phyloP scores from a whole-genome alignment of 2,113 vertebrate genomes.

The Vanacampus margaritifer region DNA sequence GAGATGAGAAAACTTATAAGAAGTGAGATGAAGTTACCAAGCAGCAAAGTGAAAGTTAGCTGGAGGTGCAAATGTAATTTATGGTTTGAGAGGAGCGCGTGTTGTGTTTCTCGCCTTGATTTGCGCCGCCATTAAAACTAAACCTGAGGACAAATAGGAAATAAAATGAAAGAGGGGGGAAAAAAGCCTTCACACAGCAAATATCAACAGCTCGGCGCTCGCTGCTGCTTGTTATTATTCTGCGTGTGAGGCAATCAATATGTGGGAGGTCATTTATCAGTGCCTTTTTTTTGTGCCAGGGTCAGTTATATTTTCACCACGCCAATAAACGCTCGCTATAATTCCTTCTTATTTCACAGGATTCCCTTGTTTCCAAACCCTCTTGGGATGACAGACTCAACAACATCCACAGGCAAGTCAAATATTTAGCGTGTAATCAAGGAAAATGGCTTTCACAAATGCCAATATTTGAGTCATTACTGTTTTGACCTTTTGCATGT shows the following conservation, averaged over 20 bases:
- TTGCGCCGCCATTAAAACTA: constrained; percentile 62
- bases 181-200: constrained; percentile 28
- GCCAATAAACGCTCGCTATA: constrained; percentile 18
- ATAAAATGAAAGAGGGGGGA: constrained; percentile 6
- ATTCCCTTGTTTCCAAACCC: constrained; percentile 19
- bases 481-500: constrained; percentile 2
- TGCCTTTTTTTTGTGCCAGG: constrained; percentile 33
- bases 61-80: constrained; percentile 71
- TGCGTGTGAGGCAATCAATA: constrained; percentile 40
- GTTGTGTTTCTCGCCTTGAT: constrained; percentile 55
- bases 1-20: constrained; percentile 65
- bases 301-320: constrained; percentile 31
- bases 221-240: constrained; percentile 43
- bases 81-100: constrained; percentile 49
- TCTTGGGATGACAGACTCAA: constrained; percentile 3
- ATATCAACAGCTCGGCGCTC: constrained; percentile 36
- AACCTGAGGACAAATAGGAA: constrained; percentile 61
- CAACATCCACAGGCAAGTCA: constrained; percentile 3
- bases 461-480: background rate
- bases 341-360: constrained; percentile 30
- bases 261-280: constrained; percentile 58
- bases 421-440: background rate
- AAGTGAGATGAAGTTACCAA: constrained; percentile 67
- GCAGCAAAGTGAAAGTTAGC: constrained; percentile 65
- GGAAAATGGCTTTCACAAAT: background rate